Evolutionary conservation across 2,888 invertebrate species (phyloP).

Genomic region (Temnothorax ravouxi): DNA sequence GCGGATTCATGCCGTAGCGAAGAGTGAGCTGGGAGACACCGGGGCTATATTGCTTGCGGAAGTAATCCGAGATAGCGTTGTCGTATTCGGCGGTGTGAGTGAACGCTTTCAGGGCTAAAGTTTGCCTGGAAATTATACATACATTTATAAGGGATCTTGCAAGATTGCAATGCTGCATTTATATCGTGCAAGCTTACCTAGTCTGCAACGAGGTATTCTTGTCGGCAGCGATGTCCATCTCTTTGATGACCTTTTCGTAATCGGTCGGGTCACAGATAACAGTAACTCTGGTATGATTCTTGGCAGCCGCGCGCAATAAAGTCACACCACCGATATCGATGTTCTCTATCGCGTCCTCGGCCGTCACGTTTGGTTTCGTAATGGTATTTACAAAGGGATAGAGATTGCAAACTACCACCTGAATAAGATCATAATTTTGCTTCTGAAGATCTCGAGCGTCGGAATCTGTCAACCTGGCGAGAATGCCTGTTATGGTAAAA

Average conservation of each 20-base stretch:
- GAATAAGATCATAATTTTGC: slow-evolving; percentile 93
- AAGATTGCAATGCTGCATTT: slow-evolving; percentile 2
- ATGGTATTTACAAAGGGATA: slow-evolving; percentile 98
- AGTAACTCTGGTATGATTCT: slow-evolving; percentile 98
- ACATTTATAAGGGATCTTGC: background rate
- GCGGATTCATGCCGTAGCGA: slow-evolving; percentile 99
- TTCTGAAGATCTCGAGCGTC: slow-evolving; percentile 94
- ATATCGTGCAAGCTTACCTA: slow-evolving; percentile 87
- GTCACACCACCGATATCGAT: slow-evolving; percentile 99
- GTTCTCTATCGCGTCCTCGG: slow-evolving; percentile 97
- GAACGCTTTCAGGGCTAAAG: slow-evolving; percentile 96
- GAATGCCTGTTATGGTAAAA: slow-evolving; percentile 87
- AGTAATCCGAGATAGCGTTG: slow-evolving; percentile 97
- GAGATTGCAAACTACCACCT: slow-evolving; percentile 97
- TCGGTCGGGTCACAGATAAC: slow-evolving; percentile 97
- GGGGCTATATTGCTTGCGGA: slow-evolving; percentile 95
- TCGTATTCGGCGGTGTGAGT: slow-evolving; percentile 98
- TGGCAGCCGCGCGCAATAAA: slow-evolving; percentile 97
- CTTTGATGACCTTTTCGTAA: slow-evolving; percentile 92
- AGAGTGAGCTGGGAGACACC: slow-evolving; percentile 93
- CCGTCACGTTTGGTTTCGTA: slow-evolving; percentile 92
- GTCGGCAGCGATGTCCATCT: slow-evolving; percentile 89
- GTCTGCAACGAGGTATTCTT: slow-evolving; percentile 92
- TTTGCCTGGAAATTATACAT: slow-evolving; percentile 88
- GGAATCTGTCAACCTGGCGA: slow-evolving; percentile 90